Evolutionary conservation across 2,113 vertebrate species (phyloP), one percentile per base, ranked within the genome.

Genomic region (Asarcornis scutulata): DNA sequence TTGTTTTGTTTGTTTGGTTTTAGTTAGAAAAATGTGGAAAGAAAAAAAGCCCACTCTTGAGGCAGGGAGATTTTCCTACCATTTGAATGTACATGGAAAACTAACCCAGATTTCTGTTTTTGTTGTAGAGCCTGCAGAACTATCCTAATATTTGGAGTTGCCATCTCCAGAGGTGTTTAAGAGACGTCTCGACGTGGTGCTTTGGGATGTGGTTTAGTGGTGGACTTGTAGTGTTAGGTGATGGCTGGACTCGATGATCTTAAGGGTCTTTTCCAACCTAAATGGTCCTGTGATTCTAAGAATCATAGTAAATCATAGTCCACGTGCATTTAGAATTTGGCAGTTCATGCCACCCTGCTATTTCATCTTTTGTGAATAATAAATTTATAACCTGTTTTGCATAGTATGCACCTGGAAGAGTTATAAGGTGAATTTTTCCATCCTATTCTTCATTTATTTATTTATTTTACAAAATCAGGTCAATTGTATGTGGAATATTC

Each of bases 291-390:
- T n/a, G n/a, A n/a, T n/a, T n/a, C n/a, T n/a, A 59, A 66, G 26
- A 66, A 66, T 42, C 38, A 42, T 13, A 42, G 63, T 17, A 42
- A 42, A 66, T 17, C 9, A 27, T 42, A 44, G 44, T 42, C 13
- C 11, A 29, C 4, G 42, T 7, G 26, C 20, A 44, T 1, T 32
- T 11, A 9, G 9, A 78, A 67, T 58, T 29, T 20, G 17, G 10
- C 34, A 60, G 25, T 42, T 92, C 17, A 44, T 2, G 8, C 7
- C 7, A 5, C 68, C 2, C 0, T 5, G 0, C 9, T 63, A 8
- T 11, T 40, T 11, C 17, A 29, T 36, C 34, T 75, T 69, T 50
- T 56, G 29, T 10, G 17, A 72, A 55, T 13, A 63, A 5, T 13
- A 63, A 5, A 31, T 63, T 63, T 68, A 36, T 31, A 21, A 72